Percentiles rank a stretch among this genome's conserved stretches.
phyloP scores from a whole-genome alignment of 1,140 invertebrate genomes.

The Araneus ventricosus region DNA sequence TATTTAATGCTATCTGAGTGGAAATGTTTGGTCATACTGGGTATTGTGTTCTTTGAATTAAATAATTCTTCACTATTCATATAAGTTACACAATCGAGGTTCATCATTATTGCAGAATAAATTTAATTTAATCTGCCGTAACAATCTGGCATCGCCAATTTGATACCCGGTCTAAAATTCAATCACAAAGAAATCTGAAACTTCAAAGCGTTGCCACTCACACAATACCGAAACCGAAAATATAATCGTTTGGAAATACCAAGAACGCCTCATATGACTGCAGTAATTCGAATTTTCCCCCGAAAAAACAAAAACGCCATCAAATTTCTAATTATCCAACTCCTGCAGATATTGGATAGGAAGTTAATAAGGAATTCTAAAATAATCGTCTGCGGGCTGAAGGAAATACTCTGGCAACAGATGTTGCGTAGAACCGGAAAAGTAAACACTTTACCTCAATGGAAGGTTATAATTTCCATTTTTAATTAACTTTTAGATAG shows the following conservation, averaged over 20 bases:
- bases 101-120: too few relatives aligned
- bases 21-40: too few relatives aligned
- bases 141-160: too few relatives aligned
- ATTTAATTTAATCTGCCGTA: too few relatives aligned
- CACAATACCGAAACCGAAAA: background rate
- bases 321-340: constrained; percentile 9
- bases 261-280: background rate
- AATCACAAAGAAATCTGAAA: background rate
- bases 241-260: background rate
- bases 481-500: constrained; percentile 22
- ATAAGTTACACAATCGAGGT: too few relatives aligned
- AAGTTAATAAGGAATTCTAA: constrained; percentile 14
- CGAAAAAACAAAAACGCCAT: background rate
- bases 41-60: too few relatives aligned
- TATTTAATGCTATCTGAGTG: too few relatives aligned
- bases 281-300: background rate
- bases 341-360: background rate
- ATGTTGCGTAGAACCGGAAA: background rate
- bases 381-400: background rate
- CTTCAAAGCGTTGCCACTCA: background rate
- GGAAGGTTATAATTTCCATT: constrained; percentile 33
- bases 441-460: constrained; percentile 3
- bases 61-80: too few relatives aligned
- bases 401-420: background rate
- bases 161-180: background rate